Percentiles rank a stretch among this genome's conserved stretches.
phyloP scores from a whole-genome alignment of 2,888 invertebrate genomes.

The Ophion slaviceki region DNA sequence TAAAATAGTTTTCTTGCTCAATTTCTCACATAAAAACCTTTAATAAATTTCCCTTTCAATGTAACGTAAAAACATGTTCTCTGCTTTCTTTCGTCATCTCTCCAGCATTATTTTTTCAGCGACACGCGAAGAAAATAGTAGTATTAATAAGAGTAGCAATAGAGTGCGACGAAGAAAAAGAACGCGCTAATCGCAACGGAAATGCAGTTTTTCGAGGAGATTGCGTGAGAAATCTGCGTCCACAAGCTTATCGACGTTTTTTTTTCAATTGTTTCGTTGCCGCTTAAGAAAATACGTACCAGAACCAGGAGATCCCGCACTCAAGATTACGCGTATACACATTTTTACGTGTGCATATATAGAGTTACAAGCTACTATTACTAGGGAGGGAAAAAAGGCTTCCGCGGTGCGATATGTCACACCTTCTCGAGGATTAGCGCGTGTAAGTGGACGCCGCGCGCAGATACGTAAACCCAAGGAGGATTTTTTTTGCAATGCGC shows the following conservation, averaged over 20 bases:
- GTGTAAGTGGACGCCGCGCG: slow-evolving; percentile 38
- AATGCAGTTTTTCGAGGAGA: neutral
- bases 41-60: neutral
- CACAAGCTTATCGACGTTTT: slow-evolving; percentile 34
- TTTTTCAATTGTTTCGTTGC: neutral
- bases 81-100: neutral
- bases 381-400: slow-evolving; percentile 33
- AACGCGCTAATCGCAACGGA: neutral
- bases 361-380: slow-evolving; percentile 32
- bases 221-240: slow-evolving; percentile 18
- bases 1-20: no score
- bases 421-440: slow-evolving; percentile 29
- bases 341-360: slow-evolving; percentile 9
- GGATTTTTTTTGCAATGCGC: slow-evolving; percentile 18
- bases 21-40: neutral
- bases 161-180: slow-evolving; percentile 1
- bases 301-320: slow-evolving; percentile 33
- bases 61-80: neutral
- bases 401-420: slow-evolving; percentile 46
- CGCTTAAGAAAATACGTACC: slow-evolving; percentile 5
- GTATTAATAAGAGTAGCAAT: slow-evolving; percentile 7
- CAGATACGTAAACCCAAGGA: slow-evolving; percentile 30
- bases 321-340: neutral
- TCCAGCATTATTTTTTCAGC: slow-evolving; percentile 29
- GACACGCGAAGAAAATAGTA: neutral